phyloP scores from a whole-genome alignment of 2,797 vertebrate genomes.

The Chelidonichthys spinosus region DNA sequence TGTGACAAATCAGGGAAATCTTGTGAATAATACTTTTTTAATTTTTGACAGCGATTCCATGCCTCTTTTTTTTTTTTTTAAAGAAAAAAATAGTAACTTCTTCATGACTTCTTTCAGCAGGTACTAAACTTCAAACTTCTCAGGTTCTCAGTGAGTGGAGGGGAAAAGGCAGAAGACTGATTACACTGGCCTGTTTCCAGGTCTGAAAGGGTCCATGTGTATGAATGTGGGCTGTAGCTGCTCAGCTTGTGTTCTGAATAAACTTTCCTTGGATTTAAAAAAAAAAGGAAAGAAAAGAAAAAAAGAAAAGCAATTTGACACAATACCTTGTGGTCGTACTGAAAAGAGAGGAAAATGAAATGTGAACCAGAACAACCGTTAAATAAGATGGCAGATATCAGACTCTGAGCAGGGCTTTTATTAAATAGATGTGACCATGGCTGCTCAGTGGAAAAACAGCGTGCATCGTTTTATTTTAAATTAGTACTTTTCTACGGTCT shows the following conservation, averaged over 20 bases:
- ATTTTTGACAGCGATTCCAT: background rate
- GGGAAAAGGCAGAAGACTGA: slow-evolving; percentile 11
- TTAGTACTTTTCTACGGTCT: slow-evolving; percentile 29
- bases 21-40: no score
- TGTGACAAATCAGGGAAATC: slow-evolving; percentile 14
- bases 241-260: slow-evolving; percentile 35
- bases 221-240: slow-evolving; percentile 22
- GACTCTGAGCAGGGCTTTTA: slow-evolving; percentile 13
- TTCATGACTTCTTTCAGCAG: background rate
- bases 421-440: slow-evolving; percentile 17
- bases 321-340: slow-evolving; percentile 9
- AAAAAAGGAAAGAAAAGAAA: slow-evolving; percentile 3
- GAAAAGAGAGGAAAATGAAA: slow-evolving; percentile 25
- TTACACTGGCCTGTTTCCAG: slow-evolving; percentile 26
- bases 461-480: slow-evolving; percentile 20
- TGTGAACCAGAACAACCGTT: background rate
- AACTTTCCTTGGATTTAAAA: slow-evolving; percentile 27
- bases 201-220: slow-evolving; percentile 36
- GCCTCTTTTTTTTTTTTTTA: background rate
- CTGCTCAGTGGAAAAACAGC: background rate
- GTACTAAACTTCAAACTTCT: slow-evolving; percentile 10
- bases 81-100: background rate
- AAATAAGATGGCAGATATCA: slow-evolving; percentile 15
- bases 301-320: slow-evolving; percentile 23
- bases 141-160: background rate